Conservation (phyloP, 2,113 vertebrate genomes). For the Hassar affinis region DNA sequence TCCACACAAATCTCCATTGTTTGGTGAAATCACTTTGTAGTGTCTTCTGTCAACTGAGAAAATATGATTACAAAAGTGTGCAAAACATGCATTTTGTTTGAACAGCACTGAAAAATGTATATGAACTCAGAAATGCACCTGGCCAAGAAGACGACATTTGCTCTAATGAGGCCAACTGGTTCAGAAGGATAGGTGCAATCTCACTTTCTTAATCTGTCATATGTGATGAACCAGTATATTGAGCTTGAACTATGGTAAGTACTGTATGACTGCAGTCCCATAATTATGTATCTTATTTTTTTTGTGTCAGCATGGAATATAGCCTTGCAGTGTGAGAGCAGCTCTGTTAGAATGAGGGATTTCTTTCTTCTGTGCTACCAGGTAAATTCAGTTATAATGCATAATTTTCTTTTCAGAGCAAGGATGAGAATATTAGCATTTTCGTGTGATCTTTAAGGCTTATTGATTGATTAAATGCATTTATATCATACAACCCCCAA, state of each 20-base stretch:
- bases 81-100: not conserved
- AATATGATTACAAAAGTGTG: not conserved
- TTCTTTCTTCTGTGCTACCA: constrained; percentile 88
- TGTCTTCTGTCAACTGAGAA: constrained; percentile 15
- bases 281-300: not conserved
- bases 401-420: not conserved
- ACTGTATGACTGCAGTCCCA: constrained; percentile 12
- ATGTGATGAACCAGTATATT: not conserved
- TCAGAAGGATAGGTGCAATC: constrained; percentile 85
- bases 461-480: not conserved
- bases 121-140: constrained; percentile 54
- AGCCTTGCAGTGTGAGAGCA: constrained; percentile 76
- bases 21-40: not conserved
- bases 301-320: constrained; percentile 85
- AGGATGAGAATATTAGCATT: not conserved
- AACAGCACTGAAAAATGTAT: constrained; percentile 74
- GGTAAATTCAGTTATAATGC: constrained; percentile 65
- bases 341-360: constrained; percentile 80
- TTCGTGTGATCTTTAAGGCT: not conserved
- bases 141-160: constrained; percentile 59
- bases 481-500: not conserved
- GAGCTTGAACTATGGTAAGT: not conserved
- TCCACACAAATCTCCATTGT: not conserved
- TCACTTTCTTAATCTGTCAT: not conserved
- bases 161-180: constrained; percentile 83